Percentiles rank a stretch among this genome's conserved stretches.
These are phyloP conservation scores for Gambusia holbrooki DNA, from an alignment of 2,113 vertebrate species.

Conservation along the genomic window DNA sequence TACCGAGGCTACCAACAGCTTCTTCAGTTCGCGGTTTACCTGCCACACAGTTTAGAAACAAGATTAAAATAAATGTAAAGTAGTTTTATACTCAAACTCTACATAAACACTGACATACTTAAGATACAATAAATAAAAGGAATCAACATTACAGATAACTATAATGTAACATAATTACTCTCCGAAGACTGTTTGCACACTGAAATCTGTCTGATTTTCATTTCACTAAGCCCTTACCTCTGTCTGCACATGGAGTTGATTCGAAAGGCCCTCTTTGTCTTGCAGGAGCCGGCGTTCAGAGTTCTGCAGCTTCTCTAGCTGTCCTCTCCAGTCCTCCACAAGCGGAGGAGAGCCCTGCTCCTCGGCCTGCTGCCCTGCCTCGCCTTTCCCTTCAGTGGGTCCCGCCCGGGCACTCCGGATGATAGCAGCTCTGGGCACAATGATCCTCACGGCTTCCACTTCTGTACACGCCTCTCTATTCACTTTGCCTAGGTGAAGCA, in stretches of 20 bases:
- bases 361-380: conserved; percentile 75
- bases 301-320: conserved; percentile 88
- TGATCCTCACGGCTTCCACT: conserved; percentile 91
- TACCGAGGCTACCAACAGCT: conserved; percentile 93
- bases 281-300: conserved; percentile 92
- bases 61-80: neutral
- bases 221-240: conserved; percentile 82
- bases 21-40: conserved; percentile 97
- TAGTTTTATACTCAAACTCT: neutral
- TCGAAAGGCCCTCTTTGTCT: conserved; percentile 95
- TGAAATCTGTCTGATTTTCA: neutral
- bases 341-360: conserved; percentile 72
- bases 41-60: conserved; percentile 50
- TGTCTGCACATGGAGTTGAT: conserved; percentile 93
- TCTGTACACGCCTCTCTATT: conserved; percentile 86
- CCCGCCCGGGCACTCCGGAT: conserved; percentile 68
- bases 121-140: neutral
- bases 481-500: conserved; percentile 91
- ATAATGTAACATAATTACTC: neutral
- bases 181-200: neutral
- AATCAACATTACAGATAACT: neutral
- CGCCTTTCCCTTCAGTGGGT: conserved; percentile 76
- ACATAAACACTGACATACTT: neutral
- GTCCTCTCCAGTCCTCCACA: conserved; percentile 82
- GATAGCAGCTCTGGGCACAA: conserved; percentile 92